A percentile compares a stretch with the other conserved stretches of the same genome.
Conservation (phyloP, 2,113 vertebrate genomes). For the Carollia perspicillata region DNA sequence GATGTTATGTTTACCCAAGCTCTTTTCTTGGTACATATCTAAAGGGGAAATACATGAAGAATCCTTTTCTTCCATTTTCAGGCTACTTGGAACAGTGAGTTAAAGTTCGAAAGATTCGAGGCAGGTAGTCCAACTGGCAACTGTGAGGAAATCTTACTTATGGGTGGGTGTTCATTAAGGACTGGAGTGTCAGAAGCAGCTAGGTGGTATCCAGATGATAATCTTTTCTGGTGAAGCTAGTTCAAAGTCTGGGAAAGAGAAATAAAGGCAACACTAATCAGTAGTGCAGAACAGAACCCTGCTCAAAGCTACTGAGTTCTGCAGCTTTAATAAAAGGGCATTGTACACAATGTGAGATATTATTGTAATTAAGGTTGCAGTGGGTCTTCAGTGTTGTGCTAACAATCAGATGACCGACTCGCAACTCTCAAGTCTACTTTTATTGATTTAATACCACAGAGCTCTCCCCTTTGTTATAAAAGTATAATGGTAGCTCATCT, state of each 20-base stretch:
- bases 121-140: not conserved
- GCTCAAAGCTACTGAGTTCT: slow-evolving; percentile 54
- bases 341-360: slow-evolving; percentile 59
- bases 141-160: not conserved
- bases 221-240: slow-evolving; percentile 18
- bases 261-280: not conserved
- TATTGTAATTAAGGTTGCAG: slow-evolving; percentile 75
- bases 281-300: slow-evolving; percentile 34
- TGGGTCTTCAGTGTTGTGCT: slow-evolving; percentile 74
- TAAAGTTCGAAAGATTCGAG: slow-evolving; percentile 17
- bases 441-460: slow-evolving; percentile 67
- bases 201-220: slow-evolving; percentile 25
- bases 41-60: slow-evolving; percentile 28
- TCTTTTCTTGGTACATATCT: not conserved
- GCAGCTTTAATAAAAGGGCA: slow-evolving; percentile 69
- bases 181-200: not conserved
- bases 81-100: slow-evolving; percentile 30
- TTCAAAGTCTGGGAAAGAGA: slow-evolving; percentile 51
- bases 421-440: slow-evolving; percentile 70
- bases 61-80: slow-evolving; percentile 31
- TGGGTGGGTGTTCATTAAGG: not conserved
- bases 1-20: not conserved
- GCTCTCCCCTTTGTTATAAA: slow-evolving; percentile 48
- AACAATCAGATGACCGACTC: slow-evolving; percentile 68
- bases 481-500: slow-evolving; percentile 53